Conservation (phyloP, 2,113 vertebrate genomes). For the Monopterus albus region DNA sequence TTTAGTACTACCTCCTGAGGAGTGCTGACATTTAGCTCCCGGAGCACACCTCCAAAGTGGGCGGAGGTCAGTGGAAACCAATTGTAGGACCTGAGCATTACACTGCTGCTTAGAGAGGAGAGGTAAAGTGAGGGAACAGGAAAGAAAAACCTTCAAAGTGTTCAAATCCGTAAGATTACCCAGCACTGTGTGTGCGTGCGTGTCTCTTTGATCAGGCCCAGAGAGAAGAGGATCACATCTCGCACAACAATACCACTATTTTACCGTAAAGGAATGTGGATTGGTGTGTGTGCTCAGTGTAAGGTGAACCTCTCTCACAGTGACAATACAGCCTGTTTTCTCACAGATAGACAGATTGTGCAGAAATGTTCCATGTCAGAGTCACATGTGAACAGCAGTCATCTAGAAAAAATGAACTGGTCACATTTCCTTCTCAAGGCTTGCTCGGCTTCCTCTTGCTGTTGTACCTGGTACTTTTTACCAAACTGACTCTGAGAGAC, state of each 20-base stretch:
- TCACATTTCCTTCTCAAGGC: not conserved
- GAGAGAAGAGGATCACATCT: constrained; percentile 66
- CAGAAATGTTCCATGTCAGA: constrained; percentile 33
- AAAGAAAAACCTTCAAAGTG: constrained; percentile 39
- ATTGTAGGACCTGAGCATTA: too few relatives aligned
- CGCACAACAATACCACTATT: constrained; percentile 66
- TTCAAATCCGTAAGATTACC: constrained; percentile 47
- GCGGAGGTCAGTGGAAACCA: too few relatives aligned
- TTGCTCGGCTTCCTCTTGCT: too few relatives aligned
- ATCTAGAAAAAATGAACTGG: too few relatives aligned
- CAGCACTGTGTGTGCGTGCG: not conserved
- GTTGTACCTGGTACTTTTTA: too few relatives aligned
- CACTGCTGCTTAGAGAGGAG: too few relatives aligned
- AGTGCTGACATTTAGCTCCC: too few relatives aligned
- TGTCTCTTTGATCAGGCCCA: constrained; percentile 57
- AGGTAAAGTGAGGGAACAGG: constrained; percentile 11
- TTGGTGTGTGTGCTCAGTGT: constrained; percentile 38
- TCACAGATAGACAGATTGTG: constrained; percentile 1
- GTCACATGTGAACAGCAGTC: not conserved
- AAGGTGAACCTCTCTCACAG: constrained; percentile 48
- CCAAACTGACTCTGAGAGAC: too few relatives aligned
- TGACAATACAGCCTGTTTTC: constrained; percentile 64
- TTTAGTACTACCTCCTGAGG: too few relatives aligned
- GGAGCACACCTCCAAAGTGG: too few relatives aligned
- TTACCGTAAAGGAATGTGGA: constrained; percentile 70